phyloP scores from a whole-genome alignment of 2,888 invertebrate species.

The Agrotis clavis region DNA sequence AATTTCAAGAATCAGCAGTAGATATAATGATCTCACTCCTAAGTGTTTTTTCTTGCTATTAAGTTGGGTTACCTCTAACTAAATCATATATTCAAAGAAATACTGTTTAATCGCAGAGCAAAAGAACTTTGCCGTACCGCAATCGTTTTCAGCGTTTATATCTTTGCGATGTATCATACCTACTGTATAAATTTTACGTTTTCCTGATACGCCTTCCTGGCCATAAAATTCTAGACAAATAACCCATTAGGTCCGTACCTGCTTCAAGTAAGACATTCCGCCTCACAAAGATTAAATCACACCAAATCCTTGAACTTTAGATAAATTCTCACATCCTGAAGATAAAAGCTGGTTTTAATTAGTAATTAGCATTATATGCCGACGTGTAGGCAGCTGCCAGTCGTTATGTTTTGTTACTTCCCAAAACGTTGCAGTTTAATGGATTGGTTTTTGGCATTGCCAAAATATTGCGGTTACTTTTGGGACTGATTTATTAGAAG shows the following conservation, averaged over 20 bases:
- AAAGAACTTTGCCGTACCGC: no score
- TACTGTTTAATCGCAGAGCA: no score
- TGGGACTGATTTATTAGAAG: neutral
- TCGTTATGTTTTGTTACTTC: conserved; percentile 39
- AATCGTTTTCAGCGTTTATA: no score
- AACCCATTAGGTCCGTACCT: conserved; percentile 10
- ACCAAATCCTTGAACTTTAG: conserved; percentile 62
- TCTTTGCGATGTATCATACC: no score
- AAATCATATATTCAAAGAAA: neutral
- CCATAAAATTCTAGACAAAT: conserved; percentile 4
- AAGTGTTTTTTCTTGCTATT: no score
- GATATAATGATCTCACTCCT: no score
- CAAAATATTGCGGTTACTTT: neutral
- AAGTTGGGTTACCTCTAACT: no score
- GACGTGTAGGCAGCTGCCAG: conserved; percentile 1
- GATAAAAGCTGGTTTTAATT: conserved; percentile 39
- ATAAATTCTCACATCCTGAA: conserved; percentile 42
- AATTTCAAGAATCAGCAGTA: no score
- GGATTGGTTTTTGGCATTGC: neutral
- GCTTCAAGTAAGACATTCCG: conserved; percentile 15
- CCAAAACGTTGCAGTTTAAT: conserved; percentile 36
- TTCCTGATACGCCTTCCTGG: conserved; percentile 22
- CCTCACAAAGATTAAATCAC: conserved; percentile 52
- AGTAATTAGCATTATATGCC: conserved; percentile 41
- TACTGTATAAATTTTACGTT: neutral